Conservation (phyloP, 2,888 invertebrate species). For the Melipona bicolor region DNA sequence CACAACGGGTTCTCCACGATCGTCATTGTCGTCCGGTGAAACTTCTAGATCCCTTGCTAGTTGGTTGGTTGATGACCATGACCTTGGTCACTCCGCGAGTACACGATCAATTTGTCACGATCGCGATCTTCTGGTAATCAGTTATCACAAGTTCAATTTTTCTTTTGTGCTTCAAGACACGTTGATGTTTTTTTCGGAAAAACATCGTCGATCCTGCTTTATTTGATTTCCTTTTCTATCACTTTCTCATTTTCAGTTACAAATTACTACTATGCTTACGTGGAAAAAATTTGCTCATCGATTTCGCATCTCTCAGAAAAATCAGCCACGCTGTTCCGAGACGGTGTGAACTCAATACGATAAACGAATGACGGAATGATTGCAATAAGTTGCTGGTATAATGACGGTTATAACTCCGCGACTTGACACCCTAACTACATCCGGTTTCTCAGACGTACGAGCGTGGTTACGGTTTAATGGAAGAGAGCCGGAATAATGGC, state of each 20-base stretch:
- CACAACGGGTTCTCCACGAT: not conserved
- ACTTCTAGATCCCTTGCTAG: not conserved
- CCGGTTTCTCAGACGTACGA: conserved; percentile 26
- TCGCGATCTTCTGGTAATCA: no score
- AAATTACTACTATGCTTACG: not conserved
- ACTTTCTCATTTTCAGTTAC: not conserved
- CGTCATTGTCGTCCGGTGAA: conserved; percentile 16
- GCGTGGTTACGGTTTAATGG: conserved; percentile 30
- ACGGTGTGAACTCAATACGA: not conserved
- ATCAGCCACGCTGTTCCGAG: not conserved
- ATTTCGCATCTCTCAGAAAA: conserved; percentile 3
- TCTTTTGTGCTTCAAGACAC: no score
- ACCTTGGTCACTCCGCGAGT: not conserved
- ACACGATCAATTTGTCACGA: not conserved
- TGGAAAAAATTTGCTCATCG: conserved; percentile 33
- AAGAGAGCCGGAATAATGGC: conserved; percentile 23
- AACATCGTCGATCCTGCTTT: no score
- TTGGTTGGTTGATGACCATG: conserved; percentile 48
- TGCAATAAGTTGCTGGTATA: conserved; percentile 23
- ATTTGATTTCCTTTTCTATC: not conserved
- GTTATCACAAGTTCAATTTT: no score
- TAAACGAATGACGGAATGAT: conserved; percentile 18
- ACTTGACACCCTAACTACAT: conserved; percentile 29
- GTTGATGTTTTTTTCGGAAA: no score
- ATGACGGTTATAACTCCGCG: conserved; percentile 32